A percentile compares a stretch with the other conserved stretches of the same genome.
Evolutionary conservation across 2,888 invertebrate genomes (phyloP).

Genomic region (Campoplex nolae): DNA sequence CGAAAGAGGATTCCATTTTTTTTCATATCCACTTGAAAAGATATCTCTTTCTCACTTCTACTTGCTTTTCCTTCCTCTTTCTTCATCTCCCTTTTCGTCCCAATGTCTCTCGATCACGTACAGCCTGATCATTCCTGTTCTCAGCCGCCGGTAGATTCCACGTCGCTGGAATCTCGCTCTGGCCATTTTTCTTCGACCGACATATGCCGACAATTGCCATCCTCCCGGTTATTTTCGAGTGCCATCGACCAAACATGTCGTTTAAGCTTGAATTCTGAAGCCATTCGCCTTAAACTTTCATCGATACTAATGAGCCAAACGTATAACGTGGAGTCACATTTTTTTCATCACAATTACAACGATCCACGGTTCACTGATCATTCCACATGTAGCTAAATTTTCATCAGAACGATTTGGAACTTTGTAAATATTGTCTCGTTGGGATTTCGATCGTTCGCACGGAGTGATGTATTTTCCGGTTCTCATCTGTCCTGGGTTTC

Average conservation of each 20-base stretch:
- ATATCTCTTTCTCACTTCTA: slow-evolving; percentile 37
- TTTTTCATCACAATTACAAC: background rate
- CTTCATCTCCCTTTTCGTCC: background rate
- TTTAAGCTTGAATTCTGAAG: slow-evolving; percentile 12
- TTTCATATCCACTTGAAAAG: slow-evolving; percentile 35
- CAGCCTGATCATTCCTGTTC: slow-evolving; percentile 44
- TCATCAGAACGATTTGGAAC: background rate
- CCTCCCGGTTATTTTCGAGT: slow-evolving; percentile 53
- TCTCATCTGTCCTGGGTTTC: background rate
- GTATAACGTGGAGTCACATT: background rate
- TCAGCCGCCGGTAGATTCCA: slow-evolving; percentile 58
- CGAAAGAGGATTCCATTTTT: slow-evolving; percentile 50
- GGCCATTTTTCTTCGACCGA: slow-evolving; percentile 69
- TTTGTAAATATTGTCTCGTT: background rate
- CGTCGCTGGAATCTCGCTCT: slow-evolving; percentile 64
- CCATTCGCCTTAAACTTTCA: slow-evolving; percentile 2
- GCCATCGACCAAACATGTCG: slow-evolving; percentile 23
- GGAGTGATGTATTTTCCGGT: background rate
- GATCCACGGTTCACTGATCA: background rate
- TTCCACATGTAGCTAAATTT: background rate
- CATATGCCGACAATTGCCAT: slow-evolving; percentile 66
- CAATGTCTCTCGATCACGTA: slow-evolving; percentile 61
- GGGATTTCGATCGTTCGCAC: background rate
- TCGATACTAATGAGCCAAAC: background rate
- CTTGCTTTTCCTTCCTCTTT: background rate